These are phyloP conservation scores for Seira sanloemensis DNA, from an alignment of 2,888 invertebrate species.

Conservation along the genomic window DNA sequence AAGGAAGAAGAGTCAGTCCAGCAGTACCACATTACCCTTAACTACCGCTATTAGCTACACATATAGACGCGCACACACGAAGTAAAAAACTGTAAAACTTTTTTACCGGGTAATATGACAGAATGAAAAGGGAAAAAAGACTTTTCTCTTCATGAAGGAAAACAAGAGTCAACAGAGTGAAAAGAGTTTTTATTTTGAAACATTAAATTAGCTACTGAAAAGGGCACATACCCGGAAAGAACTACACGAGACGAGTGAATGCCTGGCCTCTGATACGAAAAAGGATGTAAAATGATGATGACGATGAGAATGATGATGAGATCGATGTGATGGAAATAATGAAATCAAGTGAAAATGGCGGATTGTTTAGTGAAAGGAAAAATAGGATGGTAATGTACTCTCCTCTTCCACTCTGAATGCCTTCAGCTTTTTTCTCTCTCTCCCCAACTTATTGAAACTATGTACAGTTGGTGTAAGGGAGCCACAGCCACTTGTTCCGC, in stretches of 20 bases:
- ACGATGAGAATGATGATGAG: constrained; percentile 8
- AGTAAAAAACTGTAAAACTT: not conserved
- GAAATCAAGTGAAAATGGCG: constrained; percentile 44
- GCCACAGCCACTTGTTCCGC: not conserved
- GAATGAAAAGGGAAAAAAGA: constrained; percentile 14
- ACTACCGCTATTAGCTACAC: not conserved
- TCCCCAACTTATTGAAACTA: no score
- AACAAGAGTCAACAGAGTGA: not conserved
- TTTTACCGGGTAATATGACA: not conserved
- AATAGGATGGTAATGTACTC: not conserved
- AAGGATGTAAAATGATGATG: not conserved
- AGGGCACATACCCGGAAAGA: constrained; percentile 49
- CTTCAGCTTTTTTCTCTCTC: no score
- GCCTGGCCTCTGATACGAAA: not conserved
- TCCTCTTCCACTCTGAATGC: not conserved
- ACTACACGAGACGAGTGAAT: constrained; percentile 30
- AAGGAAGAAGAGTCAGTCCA: constrained; percentile 12
- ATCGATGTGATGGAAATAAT: constrained; percentile 21
- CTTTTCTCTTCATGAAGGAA: constrained; percentile 26
- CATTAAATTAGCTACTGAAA: constrained; percentile 59
- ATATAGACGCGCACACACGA: not conserved
- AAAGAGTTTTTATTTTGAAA: constrained; percentile 23
- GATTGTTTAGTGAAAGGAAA: constrained; percentile 4
- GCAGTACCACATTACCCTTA: not conserved
- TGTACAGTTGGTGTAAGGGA: no score